Percentiles rank a stretch among this genome's conserved stretches.
phyloP scores from a whole-genome alignment of 2,888 invertebrate species.

The Acanthosepion lycidas region DNA sequence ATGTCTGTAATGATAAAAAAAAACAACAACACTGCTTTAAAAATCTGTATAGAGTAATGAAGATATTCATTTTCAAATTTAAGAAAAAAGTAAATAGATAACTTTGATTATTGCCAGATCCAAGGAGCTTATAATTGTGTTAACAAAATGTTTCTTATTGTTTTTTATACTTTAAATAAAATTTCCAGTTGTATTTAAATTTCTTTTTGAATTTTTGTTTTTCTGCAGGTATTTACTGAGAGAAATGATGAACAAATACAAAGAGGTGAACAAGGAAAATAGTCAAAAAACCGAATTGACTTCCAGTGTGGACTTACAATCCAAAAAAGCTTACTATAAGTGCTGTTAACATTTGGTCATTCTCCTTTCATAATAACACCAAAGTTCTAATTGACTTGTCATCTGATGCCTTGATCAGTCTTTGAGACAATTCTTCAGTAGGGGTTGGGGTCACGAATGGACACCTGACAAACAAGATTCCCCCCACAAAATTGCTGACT shows the following conservation, averaged over 20 bases:
- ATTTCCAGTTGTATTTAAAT: too few species aligned
- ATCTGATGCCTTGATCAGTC: neutral
- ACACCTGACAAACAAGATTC: neutral
- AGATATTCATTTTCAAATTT: too few species aligned
- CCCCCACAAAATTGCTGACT: neutral
- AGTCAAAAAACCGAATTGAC: neutral
- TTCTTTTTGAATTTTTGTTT: neutral
- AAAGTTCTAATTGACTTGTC: neutral
- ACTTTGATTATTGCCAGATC: too few species aligned
- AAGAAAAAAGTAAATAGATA: too few species aligned
- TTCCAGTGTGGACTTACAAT: neutral
- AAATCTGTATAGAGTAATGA: too few species aligned
- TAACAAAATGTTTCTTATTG: too few species aligned
- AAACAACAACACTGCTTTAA: too few species aligned
- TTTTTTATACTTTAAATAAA: too few species aligned
- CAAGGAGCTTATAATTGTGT: too few species aligned
- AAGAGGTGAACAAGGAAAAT: neutral
- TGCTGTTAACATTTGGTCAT: neutral
- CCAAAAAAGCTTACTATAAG: neutral
- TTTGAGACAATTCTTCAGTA: neutral
- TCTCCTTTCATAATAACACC: neutral
- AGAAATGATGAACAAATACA: constrained; percentile 23
- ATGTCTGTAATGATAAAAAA: too few species aligned
- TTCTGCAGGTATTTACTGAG: neutral
- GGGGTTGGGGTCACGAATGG: neutral